A percentile compares a stretch with the other conserved stretches of the same genome.
These are phyloP conservation scores for Mesopsocus fuscifrons DNA, from an alignment of 2,888 invertebrate genomes.

Conservation along the genomic window DNA sequence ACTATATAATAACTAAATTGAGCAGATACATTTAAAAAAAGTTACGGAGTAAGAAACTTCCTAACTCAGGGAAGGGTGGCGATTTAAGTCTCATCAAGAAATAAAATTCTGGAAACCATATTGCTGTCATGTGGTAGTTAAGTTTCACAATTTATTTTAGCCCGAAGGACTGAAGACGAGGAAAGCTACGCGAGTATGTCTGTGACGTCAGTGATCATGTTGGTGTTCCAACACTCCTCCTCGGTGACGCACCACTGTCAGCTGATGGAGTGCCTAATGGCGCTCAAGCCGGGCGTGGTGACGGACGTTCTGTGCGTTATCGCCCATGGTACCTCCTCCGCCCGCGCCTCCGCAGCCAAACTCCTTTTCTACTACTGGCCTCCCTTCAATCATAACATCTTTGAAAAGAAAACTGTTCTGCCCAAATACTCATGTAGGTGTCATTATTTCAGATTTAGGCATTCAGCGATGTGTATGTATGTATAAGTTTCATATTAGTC, in stretches of 20 bases:
- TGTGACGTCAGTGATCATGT: conserved; percentile 86
- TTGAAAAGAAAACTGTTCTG: conserved; percentile 72
- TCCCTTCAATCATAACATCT: conserved; percentile 81
- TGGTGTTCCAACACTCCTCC: conserved; percentile 64
- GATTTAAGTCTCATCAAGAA: too few relatives aligned
- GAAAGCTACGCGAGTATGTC: conserved; percentile 69
- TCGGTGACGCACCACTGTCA: conserved; percentile 82
- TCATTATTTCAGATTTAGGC: too few relatives aligned
- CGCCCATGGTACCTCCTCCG: conserved; percentile 88
- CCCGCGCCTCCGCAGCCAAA: conserved; percentile 89
- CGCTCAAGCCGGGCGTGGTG: conserved; percentile 72
- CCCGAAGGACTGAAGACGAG: conserved; percentile 47
- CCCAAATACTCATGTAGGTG: conserved; percentile 68
- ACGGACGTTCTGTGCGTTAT: conserved; percentile 90
- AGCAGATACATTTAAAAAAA: too few relatives aligned
- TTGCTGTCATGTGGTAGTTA: too few relatives aligned
- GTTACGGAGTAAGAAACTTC: too few relatives aligned
- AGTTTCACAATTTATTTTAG: conserved; percentile 27
- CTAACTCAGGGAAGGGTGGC: too few relatives aligned
- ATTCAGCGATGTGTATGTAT: too few relatives aligned
- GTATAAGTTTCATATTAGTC: too few relatives aligned
- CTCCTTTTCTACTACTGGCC: conserved; percentile 99
- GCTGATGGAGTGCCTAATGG: conserved; percentile 89
- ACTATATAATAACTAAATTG: too few relatives aligned
- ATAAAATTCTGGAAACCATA: too few relatives aligned